Conservation (phyloP, 2,113 vertebrate species). For the Heteronetta atricapilla region DNA sequence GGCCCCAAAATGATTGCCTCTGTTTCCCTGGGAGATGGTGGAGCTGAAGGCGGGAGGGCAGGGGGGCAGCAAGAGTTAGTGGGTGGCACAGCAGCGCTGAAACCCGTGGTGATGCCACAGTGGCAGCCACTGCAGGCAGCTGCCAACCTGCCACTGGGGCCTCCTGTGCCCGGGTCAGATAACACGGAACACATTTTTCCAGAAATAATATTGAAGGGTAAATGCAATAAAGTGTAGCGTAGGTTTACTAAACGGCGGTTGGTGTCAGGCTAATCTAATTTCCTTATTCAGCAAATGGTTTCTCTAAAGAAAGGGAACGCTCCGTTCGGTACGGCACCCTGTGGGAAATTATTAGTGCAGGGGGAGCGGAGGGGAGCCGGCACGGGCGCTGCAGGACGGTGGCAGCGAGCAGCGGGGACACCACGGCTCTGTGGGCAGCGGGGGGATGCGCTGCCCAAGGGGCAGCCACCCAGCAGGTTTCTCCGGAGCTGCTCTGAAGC, state of each 20-base stretch:
- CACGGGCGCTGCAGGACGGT: fast-evolving
- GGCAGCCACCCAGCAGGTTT: background rate
- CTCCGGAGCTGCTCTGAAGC: background rate
- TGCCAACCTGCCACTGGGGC: background rate
- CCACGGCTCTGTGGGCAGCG: fast-evolving
- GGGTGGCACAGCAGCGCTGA: background rate
- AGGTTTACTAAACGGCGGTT: background rate
- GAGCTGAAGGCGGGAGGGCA: background rate
- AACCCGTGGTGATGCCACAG: background rate
- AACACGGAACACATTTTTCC: background rate
- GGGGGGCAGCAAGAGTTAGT: background rate
- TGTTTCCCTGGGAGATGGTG: background rate
- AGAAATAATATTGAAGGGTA: background rate
- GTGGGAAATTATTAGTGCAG: background rate
- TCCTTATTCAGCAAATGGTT: background rate
- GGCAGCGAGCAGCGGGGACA: background rate
- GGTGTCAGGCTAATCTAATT: background rate
- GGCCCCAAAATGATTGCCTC: background rate
- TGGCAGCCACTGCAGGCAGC: background rate
- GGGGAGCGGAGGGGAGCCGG: fast-evolving
- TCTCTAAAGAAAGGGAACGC: background rate
- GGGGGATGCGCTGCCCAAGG: background rate
- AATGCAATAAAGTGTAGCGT: background rate
- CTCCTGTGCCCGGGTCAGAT: background rate
- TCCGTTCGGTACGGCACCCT: background rate